Conservation (phyloP, 2,888 invertebrate species). For the Leptinotarsa juncta region DNA sequence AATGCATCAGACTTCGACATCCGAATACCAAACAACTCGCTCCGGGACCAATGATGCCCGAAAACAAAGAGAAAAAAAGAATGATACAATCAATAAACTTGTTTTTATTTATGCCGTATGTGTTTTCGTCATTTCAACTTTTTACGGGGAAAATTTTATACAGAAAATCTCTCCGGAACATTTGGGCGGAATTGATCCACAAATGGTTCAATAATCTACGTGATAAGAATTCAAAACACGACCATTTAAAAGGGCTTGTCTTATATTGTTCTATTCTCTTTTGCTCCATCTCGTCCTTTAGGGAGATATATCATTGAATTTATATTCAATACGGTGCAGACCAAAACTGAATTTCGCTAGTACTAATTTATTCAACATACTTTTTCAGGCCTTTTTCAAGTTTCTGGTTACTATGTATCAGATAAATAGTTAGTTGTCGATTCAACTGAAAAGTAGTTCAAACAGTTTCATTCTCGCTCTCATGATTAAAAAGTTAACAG, state of each 20-base stretch:
- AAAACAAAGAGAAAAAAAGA: constrained; percentile 30
- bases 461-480: too few species aligned
- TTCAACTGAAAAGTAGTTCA: too few species aligned
- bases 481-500: too few species aligned
- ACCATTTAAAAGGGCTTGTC: constrained; percentile 35
- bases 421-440: too few species aligned
- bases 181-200: constrained; percentile 53
- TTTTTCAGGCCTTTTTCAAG: background rate
- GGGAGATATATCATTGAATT: constrained; percentile 14
- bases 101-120: constrained; percentile 54
- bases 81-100: constrained; percentile 56
- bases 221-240: constrained; percentile 51
- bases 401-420: too few species aligned
- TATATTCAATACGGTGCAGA: constrained; percentile 10
- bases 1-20: constrained; percentile 53
- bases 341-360: background rate
- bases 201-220: constrained; percentile 58
- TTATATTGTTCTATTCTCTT: constrained; percentile 24
- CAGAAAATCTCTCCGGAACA: constrained; percentile 49
- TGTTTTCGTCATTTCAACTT: constrained; percentile 56
- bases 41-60: constrained; percentile 28
- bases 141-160: constrained; percentile 47
- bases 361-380: background rate
- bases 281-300: background rate
- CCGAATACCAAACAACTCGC: constrained; percentile 50